Conservation (phyloP, 2,113 vertebrate genomes). For the Noturus placidus region DNA sequence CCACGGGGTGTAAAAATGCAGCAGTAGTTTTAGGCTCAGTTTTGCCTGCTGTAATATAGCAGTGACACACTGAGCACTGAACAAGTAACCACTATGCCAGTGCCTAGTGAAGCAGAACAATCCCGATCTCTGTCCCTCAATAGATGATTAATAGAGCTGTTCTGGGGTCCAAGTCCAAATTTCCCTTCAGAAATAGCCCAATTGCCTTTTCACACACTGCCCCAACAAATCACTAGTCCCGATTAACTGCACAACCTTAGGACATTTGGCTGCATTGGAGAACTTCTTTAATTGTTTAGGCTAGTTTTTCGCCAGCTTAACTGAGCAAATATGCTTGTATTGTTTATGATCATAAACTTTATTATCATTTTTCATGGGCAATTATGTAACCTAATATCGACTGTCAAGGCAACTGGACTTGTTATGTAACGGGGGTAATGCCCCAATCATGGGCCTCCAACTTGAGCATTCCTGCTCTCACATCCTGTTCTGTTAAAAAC, state of each 20-base stretch:
- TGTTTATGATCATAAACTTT: not conserved
- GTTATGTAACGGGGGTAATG: not conserved
- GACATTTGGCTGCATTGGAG: not conserved
- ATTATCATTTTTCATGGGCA: not conserved
- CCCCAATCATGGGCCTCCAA: not conserved
- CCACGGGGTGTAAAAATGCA: not conserved
- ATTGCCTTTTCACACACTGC: slow-evolving; percentile 8
- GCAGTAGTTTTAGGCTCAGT: not conserved
- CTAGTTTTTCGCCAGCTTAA: not conserved
- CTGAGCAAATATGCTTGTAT: not conserved
- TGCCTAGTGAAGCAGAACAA: slow-evolving; percentile 35
- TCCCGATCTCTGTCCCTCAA: slow-evolving; percentile 24
- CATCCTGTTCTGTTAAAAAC: slow-evolving; percentile 5
- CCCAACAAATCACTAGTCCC: not conserved
- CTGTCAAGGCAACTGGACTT: not conserved
- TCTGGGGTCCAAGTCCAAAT: slow-evolving; percentile 29
- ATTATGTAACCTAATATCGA: not conserved
- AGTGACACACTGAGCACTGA: slow-evolving; percentile 16
- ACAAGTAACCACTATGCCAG: not conserved
- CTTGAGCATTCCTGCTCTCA: slow-evolving; percentile 4
- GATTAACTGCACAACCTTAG: not conserved
- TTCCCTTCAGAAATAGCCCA: slow-evolving; percentile 23
- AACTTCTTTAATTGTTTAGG: not conserved
- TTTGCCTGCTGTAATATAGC: slow-evolving; percentile 13
- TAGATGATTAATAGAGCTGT: slow-evolving; percentile 31